These are phyloP conservation scores for Papilio dardanus DNA, from an alignment of 1,140 invertebrate species.

Conservation along the genomic window DNA sequence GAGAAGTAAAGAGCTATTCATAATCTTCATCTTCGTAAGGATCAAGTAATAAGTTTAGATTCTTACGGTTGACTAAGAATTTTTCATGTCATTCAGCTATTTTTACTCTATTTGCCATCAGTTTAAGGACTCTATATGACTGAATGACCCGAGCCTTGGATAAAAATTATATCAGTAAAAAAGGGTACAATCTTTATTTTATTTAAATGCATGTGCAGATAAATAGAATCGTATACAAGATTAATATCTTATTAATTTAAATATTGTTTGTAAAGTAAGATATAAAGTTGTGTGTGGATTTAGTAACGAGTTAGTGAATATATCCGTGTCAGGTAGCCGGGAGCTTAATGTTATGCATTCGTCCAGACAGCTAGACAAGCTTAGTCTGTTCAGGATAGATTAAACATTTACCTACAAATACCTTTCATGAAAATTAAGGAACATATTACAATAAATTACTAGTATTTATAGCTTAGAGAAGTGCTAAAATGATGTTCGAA, in stretches of 20 bases:
- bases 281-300: slow-evolving; percentile 4
- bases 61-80: not conserved
- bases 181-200: no score
- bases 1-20: not conserved
- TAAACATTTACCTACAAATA: slow-evolving; percentile 15
- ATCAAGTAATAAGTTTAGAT: not conserved
- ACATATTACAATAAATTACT: not conserved
- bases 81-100: no score
- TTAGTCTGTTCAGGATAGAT: slow-evolving; percentile 9
- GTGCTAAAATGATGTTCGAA: not conserved
- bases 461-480: not conserved
- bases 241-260: not conserved
- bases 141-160: no score
- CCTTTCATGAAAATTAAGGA: not conserved
- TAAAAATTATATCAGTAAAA: no score
- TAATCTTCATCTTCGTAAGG: not conserved
- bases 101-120: no score
- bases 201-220: not conserved
- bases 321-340: slow-evolving; percentile 19
- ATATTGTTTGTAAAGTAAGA: not conserved
- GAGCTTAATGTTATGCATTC: slow-evolving; percentile 21
- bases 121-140: no score
- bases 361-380: slow-evolving; percentile 13
- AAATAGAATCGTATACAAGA: not conserved
- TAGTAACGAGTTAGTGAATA: slow-evolving; percentile 23